Conservation (phyloP, 2,797 vertebrate species). For the Chaunax sp. region DNA sequence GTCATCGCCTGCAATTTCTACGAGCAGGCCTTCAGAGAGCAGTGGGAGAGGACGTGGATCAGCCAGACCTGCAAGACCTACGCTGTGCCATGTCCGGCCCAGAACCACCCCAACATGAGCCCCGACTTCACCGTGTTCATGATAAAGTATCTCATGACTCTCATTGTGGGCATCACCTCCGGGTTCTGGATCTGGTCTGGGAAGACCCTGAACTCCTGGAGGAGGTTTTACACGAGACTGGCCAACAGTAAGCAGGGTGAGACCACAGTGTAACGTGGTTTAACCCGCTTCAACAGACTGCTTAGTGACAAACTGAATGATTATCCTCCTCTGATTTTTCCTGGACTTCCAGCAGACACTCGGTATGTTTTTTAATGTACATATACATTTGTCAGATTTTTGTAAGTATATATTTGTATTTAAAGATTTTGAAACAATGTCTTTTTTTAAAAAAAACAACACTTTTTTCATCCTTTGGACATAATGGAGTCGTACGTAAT, state of each 20-base stretch:
- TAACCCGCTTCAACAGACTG: slow-evolving; percentile 11
- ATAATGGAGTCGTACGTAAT: slow-evolving; percentile 54
- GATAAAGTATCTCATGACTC: slow-evolving; percentile 98
- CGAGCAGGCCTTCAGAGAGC: slow-evolving; percentile 96
- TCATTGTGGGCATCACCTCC: slow-evolving; percentile 97
- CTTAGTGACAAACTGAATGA: slow-evolving; percentile 65
- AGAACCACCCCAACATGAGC: slow-evolving; percentile 88
- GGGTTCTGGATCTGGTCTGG: slow-evolving; percentile 99
- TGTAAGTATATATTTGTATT: slow-evolving; percentile 96
- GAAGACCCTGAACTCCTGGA: slow-evolving; percentile 97
- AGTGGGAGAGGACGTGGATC: slow-evolving; percentile 96
- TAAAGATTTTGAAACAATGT: slow-evolving; percentile 83
- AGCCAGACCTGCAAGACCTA: slow-evolving; percentile 93
- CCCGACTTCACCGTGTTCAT: slow-evolving; percentile 98
- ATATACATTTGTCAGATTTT: slow-evolving; percentile 92
- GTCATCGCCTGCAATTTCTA: slow-evolving; percentile 98
- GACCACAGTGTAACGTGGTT: slow-evolving; percentile 89
- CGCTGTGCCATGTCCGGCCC: slow-evolving; percentile 90
- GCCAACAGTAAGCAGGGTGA: slow-evolving; percentile 94
- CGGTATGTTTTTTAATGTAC: slow-evolving; percentile 84
- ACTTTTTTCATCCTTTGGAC: slow-evolving; percentile 56
- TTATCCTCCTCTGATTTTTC: slow-evolving; percentile 42
- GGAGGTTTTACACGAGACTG: slow-evolving; percentile 96
- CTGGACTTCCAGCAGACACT: slow-evolving; percentile 47
- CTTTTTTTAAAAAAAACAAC: slow-evolving; percentile 44